Evolutionary conservation across 2,113 vertebrate genomes (phyloP), one percentile per base, ranked within the genome.

Genomic region (Platysternon megacephalum): DNA sequence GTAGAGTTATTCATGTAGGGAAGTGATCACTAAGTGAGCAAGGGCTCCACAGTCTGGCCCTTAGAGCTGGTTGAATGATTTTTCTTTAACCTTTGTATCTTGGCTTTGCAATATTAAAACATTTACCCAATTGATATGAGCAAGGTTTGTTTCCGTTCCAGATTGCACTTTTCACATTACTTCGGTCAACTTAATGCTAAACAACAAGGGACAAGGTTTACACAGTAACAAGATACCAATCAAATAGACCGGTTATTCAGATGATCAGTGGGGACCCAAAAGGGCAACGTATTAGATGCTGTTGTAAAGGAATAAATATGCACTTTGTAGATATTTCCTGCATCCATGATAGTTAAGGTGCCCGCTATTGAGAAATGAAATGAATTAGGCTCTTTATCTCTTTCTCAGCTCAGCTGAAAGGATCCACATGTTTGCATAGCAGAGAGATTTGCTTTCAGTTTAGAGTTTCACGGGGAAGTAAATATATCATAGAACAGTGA

Each of bases 381-480:
- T 85, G 44, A 83, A 74, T 49, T 4, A 51, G 39, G 39, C 0
- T 61, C 1, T 76, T 96, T 83, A 46, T 68, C 29, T 93, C 24
- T 90, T 85, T 89, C 68, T 88, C 10, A 49, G 49, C n/a, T 39
- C 78, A 1, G 76, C 56, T 90, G 68, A 88, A 89, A 78, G 51
- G 32, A 95, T 29, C 26, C 68, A 84, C 65, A 4, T 61, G 42
- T n/a, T 91, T 92, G 26, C 76, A 76, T 56, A 82, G 72, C 35
- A 58, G 24, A n/a, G 85, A 79, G 29, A 39, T 88, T 92, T 93
- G 26, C 29, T 68, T 88, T 94, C 74, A 49, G 55, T 86, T 82
- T 88, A 79, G 32, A 76, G 19, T 35, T 92, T 16, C 56, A 76
- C 55, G n/a, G 56, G 58, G 88, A 86, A 90, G 58, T 49, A 61